Base-by-base conservation (phyloP, 2,113 vertebrate species). In the Galemys pyrenaicus region DNA sequence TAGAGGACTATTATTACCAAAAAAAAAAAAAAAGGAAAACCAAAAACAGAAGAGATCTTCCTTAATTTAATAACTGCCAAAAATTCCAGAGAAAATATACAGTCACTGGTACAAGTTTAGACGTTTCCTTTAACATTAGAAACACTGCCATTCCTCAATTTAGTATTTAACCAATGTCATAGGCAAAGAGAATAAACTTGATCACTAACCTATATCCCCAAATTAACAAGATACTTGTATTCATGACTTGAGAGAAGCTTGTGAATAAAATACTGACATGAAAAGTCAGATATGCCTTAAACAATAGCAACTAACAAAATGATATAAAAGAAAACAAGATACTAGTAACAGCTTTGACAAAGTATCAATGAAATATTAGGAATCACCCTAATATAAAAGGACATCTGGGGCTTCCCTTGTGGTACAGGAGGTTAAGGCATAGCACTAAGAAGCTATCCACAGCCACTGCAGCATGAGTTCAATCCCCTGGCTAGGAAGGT, bases 21-120 rank as follows among this genome's bases (percentile, higher is more conserved):
- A 11, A 30, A 67, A 65, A 39, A 56, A 44, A 35, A 79, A 44
- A 19, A 51, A 32, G 35, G 51, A 49, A 90, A 90, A 65, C 1
- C 37, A 64, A 19, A 87, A 62, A 82, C n/a, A 71, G 16, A 82
- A 68, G 68, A 68, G n/a, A 35, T 3, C 32, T 78, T 78, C 7
- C 44, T 41, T 70, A 62, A 70, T 37, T 81, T 82, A 60, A 87
- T 94, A 91, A 78, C 41, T 51, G 80, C 77, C 68, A 37, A 41
- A 85, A 65, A 41, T 71, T 91, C 37, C 35, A 35, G 0, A 82
- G 62, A 16, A 82, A 87, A 64, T 24, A 46, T 1, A 11, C 65
- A 65, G 83, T 73, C 46, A 41, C 26, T 7, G 39, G 24, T 9
- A 39, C 11, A 73, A 32, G 17, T 54, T 75, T 35, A 77, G 22